A percentile compares a stretch with the other conserved stretches of the same genome.
phyloP scores from a whole-genome alignment of 2,113 vertebrate genomes.

The Pterocles burchelli region DNA sequence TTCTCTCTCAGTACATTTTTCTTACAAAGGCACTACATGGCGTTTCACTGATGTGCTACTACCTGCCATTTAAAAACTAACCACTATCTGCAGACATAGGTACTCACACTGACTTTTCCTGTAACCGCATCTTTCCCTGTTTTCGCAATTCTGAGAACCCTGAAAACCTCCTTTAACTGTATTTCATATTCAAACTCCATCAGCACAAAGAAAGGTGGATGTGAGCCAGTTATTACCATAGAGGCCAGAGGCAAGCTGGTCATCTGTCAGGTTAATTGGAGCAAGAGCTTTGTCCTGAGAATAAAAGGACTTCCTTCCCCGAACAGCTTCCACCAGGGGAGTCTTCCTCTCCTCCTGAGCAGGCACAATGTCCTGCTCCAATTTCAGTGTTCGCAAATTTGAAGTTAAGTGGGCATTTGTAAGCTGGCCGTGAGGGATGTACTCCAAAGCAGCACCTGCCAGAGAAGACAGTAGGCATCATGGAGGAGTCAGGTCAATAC shows the following conservation, averaged over 20 bases:
- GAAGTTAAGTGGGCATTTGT: slow-evolving; percentile 35
- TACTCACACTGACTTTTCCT: not conserved
- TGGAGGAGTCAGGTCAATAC: not conserved
- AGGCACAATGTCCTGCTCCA: slow-evolving; percentile 49
- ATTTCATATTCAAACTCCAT: not conserved
- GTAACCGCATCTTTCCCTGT: not conserved
- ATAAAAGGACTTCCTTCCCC: slow-evolving; percentile 24
- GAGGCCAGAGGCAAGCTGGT: slow-evolving; percentile 85
- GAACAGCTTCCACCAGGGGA: slow-evolving; percentile 30
- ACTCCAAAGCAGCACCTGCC: slow-evolving; percentile 62
- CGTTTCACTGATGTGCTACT: rapidly evolving
- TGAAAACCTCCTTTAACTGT: not conserved
- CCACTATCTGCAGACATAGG: not conserved
- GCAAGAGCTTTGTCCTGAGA: slow-evolving; percentile 69
- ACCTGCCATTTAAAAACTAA: not conserved
- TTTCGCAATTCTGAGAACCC: not conserved
- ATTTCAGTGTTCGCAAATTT: slow-evolving; percentile 1
- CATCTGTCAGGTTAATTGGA: slow-evolving; percentile 83
- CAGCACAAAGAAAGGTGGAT: not conserved
- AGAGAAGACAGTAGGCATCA: not conserved
- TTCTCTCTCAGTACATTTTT: not conserved
- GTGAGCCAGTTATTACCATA: slow-evolving; percentile 75
- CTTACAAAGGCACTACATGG: not conserved
- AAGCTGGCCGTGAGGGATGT: slow-evolving; percentile 47
- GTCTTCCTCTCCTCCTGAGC: slow-evolving; percentile 57